Percentiles rank a stretch among this genome's conserved stretches.
Conservation (phyloP, 2,797 vertebrate genomes). For the Chaetophractus vellerosus region DNA sequence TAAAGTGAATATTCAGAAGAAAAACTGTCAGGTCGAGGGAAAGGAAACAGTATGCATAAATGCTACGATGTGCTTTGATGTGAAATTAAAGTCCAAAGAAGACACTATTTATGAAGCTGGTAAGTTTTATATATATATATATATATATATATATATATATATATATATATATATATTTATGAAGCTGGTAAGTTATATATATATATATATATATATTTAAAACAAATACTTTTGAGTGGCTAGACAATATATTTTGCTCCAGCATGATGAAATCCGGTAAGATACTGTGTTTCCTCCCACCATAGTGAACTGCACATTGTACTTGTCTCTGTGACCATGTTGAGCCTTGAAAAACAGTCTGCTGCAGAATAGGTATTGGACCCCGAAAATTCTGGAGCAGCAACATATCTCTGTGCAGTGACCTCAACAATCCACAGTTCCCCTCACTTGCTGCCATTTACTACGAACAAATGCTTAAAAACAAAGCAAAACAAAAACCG, state of each 20-base stretch:
- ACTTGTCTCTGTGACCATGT: background rate
- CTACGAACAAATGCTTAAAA: background rate
- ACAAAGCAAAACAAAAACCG: too few relatives aligned
- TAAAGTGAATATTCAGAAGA: conserved; percentile 96
- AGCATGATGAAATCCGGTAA: background rate
- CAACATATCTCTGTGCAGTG: background rate
- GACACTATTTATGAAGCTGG: conserved; percentile 85
- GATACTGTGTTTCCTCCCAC: background rate
- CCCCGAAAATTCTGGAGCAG: background rate
- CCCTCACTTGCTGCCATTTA: background rate
- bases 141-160: too few relatives aligned
- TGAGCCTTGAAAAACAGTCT: background rate
- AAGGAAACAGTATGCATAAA: conserved; percentile 93
- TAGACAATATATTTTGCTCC: background rate
- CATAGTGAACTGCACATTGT: background rate
- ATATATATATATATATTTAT: too few relatives aligned
- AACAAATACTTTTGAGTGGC: background rate
- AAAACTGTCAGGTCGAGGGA: conserved; percentile 91
- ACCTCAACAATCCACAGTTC: background rate
- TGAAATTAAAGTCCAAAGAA: conserved; percentile 93
- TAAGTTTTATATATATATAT: conserved; percentile 79
- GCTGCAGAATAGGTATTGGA: background rate
- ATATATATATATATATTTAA: background rate
- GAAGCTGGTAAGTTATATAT: too few relatives aligned
- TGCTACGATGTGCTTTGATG: conserved; percentile 92